Percentiles rank a stretch among this genome's conserved stretches.
phyloP scores from a whole-genome alignment of 2,888 invertebrate genomes.

The Melitaea athalia region DNA sequence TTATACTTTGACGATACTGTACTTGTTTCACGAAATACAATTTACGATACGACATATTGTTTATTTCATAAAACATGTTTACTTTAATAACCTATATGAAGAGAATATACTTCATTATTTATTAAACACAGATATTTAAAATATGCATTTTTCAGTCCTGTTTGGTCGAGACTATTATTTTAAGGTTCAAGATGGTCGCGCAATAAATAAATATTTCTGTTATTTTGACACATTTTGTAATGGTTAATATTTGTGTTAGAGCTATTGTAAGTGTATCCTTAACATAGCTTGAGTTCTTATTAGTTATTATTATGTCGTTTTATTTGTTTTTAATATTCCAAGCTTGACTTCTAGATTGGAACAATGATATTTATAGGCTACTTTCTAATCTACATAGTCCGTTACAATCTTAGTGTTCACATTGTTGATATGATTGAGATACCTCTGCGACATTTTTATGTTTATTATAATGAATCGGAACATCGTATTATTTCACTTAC shows the following conservation, averaged over 20 bases:
- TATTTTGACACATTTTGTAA: slow-evolving; percentile 43
- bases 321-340: slow-evolving; percentile 3
- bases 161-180: neutral
- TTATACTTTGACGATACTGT: slow-evolving; percentile 25
- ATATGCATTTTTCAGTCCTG: neutral
- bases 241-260: slow-evolving; percentile 68
- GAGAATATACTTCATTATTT: too few relatives aligned
- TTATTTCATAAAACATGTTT: neutral
- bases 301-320: neutral
- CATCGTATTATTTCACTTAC: slow-evolving; percentile 30
- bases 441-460: slow-evolving; percentile 36
- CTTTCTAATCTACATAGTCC: slow-evolving; percentile 71
- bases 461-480: slow-evolving; percentile 29
- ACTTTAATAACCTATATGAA: too few relatives aligned
- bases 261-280: slow-evolving; percentile 59
- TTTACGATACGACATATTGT: slow-evolving; percentile 7
- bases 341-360: slow-evolving; percentile 61
- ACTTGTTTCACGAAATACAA: slow-evolving; percentile 29
- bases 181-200: slow-evolving; percentile 35
- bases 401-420: slow-evolving; percentile 74
- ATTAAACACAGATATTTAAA: neutral
- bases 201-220: neutral
- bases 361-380: slow-evolving; percentile 82
- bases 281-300: neutral
- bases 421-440: slow-evolving; percentile 70